Base-by-base conservation (phyloP, 2,888 invertebrate species). In the Plebejus melissa region DNA sequence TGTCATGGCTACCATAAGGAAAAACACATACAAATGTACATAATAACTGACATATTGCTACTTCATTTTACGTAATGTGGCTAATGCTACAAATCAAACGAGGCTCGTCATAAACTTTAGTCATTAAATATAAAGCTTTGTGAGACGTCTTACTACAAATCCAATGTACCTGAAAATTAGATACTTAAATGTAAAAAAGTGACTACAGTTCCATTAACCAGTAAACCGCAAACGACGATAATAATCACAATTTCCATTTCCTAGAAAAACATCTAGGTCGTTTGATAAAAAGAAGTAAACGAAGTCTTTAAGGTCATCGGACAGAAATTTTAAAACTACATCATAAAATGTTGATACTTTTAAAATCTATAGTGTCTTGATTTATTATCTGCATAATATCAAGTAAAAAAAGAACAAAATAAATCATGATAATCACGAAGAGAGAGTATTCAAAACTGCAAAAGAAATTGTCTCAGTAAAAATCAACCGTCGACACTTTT, bases 401-500 rank as follows among this genome's bases (percentile, higher is more conserved):
- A 57, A 16, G 6, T 58, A 58, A 58, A 9, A 58, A 60, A 60
- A 60, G 0, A 60, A 60, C 22, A 7, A 60, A 60, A 11, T 28
- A 28, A 28, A 28, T 32, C 65, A 65, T 65, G 28, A 60, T 11
- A 11, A 9, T 60, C n/a, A 7, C 2, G 2, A 60, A 60, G 60
- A 60, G 11, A 28, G 11, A 58, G 6, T n/a, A 65, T 65, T 28
- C 11, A 32, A 65, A 36, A 65, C 13, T 13, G 65, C 32, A 65
- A 65, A 28, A 28, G 11, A 65, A 65, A 65, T 32, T 13, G 32
- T 13, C 32, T 32, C 65, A 65, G 65, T 65, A 54, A 72, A 50
- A 72, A 72, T 7, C 50, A 5, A 50, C 28, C 22, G 13, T 54
- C 72, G 32, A 72, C 32, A 72, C 72, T 75, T 75, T 75, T 75